Conservation (phyloP, 2,113 vertebrate genomes). For the Embiotoca jacksoni region DNA sequence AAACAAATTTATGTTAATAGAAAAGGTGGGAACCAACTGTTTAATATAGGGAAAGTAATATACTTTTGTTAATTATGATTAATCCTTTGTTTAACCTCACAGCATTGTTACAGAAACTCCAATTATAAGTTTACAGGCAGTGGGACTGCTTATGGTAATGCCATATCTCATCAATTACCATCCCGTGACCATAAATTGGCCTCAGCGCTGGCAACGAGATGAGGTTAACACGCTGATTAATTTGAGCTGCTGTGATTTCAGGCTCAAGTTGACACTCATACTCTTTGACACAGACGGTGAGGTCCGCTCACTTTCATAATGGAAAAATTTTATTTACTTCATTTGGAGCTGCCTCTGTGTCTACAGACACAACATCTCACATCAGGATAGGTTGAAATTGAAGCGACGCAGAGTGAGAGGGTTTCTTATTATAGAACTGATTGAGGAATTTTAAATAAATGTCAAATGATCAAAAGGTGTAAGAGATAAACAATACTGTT, state of each 20-base stretch:
- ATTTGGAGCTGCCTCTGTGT: slow-evolving; percentile 13
- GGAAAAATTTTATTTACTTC: slow-evolving; percentile 68
- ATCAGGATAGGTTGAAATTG: slow-evolving; percentile 53
- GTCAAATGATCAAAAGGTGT: slow-evolving; percentile 41
- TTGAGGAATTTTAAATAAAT: slow-evolving; percentile 45
- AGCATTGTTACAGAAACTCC: slow-evolving; percentile 81
- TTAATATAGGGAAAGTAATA: slow-evolving; percentile 77
- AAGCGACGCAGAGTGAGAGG: slow-evolving; percentile 42
- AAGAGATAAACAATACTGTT: slow-evolving; percentile 16
- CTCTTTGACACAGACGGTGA: slow-evolving; percentile 77
- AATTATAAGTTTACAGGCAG: slow-evolving; percentile 83
- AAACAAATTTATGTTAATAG: slow-evolving; percentile 76
- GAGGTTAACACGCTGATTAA: slow-evolving; percentile 83
- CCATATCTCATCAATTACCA: slow-evolving; percentile 82
- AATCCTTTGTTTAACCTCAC: slow-evolving; percentile 80
- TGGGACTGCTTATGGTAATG: slow-evolving; percentile 78
- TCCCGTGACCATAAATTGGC: slow-evolving; percentile 79
- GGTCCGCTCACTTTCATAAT: slow-evolving; percentile 68
- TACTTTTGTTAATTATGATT: slow-evolving; percentile 82
- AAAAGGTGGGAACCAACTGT: slow-evolving; percentile 78
- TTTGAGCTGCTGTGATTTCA: slow-evolving; percentile 81
- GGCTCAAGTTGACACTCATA: slow-evolving; percentile 78
- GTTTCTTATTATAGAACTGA: slow-evolving; percentile 46
- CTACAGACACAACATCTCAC: slow-evolving; percentile 40
- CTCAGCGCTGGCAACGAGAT: slow-evolving; percentile 77